Percentiles rank a stretch among this genome's conserved stretches.
These are phyloP conservation scores for Euplexia lucipara DNA, from an alignment of 2,888 invertebrate species.

Conservation along the genomic window DNA sequence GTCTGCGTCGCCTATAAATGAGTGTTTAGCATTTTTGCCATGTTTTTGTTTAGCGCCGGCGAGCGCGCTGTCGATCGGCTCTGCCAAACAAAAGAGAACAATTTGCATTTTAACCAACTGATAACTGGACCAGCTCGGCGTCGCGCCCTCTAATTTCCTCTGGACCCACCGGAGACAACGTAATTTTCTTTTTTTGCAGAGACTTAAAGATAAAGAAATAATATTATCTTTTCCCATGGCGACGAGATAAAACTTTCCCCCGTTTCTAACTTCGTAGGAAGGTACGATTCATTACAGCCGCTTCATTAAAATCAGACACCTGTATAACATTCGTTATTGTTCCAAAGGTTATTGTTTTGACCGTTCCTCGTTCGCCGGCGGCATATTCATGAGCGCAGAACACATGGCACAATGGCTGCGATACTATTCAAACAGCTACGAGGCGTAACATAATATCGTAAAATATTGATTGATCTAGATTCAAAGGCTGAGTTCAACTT, in stretches of 20 bases:
- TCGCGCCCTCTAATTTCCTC: conserved; percentile 79
- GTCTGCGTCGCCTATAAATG: conserved; percentile 81
- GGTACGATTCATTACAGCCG: conserved; percentile 68
- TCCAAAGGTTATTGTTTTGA: conserved; percentile 44
- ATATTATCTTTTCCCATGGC: conserved; percentile 75
- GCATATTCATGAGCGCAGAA: conserved; percentile 46
- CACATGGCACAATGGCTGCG: conserved; percentile 45
- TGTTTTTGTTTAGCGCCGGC: conserved; percentile 69
- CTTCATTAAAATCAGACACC: conserved; percentile 53
- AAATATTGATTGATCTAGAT: conserved; percentile 58
- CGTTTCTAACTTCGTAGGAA: conserved; percentile 64
- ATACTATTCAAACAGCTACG: conserved; percentile 34
- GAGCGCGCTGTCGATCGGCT: conserved; percentile 76
- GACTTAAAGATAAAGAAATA: conserved; percentile 76
- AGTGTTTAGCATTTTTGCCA: conserved; percentile 84
- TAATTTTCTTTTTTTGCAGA: conserved; percentile 78
- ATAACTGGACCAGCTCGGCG: conserved; percentile 82
- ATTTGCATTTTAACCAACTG: conserved; percentile 89
- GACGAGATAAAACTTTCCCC: conserved; percentile 75
- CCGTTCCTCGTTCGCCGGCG: conserved; percentile 26
- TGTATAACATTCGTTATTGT: conserved; percentile 40
- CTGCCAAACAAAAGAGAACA: conserved; percentile 85
- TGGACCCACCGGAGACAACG: conserved; percentile 75
- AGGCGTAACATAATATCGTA: conserved; percentile 31
- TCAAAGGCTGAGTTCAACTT: conserved; percentile 39